These are phyloP conservation scores for Sebastes wilsoni DNA, from an alignment of 2,797 vertebrate genomes.

Conservation along the genomic window DNA sequence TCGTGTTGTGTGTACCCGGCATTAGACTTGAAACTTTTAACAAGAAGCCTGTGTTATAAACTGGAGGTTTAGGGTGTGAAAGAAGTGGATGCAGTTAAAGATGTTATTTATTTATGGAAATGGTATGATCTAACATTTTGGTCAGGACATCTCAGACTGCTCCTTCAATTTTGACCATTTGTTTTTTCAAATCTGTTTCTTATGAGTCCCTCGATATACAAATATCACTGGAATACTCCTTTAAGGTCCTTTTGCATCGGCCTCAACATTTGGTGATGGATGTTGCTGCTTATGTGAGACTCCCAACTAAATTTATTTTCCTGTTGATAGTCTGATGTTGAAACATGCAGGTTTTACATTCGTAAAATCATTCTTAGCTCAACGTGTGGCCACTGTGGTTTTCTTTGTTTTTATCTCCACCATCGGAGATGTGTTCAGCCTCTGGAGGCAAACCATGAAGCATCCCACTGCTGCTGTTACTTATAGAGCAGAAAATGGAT, in stretches of 20 bases:
- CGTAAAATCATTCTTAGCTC: neutral
- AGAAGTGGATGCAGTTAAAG: neutral
- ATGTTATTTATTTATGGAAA: neutral
- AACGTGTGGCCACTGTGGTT: neutral
- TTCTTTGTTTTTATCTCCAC: neutral
- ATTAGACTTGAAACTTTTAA: neutral
- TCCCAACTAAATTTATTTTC: neutral
- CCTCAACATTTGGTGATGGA: neutral
- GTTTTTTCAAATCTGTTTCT: neutral
- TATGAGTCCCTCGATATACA: neutral
- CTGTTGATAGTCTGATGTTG: neutral
- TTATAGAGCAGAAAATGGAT: slow-evolving; percentile 31
- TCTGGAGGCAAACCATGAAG: slow-evolving; percentile 8
- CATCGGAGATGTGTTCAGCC: neutral
- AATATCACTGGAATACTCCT: neutral
- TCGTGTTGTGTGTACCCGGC: no score
- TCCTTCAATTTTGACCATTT: neutral
- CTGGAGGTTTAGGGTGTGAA: neutral
- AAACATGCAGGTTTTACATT: neutral
- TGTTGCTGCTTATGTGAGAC: neutral
- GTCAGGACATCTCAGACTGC: neutral
- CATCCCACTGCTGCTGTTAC: slow-evolving; percentile 26
- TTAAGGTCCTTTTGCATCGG: neutral
- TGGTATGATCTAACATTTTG: neutral
- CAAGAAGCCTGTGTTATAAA: neutral